A percentile compares a stretch with the other conserved stretches of the same genome.
Conservation (phyloP, 2,113 vertebrate species). For the Anolis sagrei region DNA sequence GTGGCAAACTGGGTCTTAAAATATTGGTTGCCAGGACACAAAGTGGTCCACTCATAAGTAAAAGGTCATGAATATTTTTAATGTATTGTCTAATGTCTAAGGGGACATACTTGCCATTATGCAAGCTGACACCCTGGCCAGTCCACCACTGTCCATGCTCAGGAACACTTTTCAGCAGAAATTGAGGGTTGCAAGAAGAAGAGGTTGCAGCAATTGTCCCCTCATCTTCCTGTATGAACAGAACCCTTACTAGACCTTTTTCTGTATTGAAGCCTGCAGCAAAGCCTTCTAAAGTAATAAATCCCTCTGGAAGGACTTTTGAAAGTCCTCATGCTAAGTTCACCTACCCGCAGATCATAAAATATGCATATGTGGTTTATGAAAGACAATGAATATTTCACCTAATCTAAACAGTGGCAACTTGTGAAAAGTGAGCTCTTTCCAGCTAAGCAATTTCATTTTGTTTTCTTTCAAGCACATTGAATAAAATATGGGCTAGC, state of each 20-base stretch:
- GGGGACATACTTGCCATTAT: no score
- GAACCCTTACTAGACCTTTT: background rate
- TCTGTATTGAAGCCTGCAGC: background rate
- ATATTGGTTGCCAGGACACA: no score
- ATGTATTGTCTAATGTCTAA: no score
- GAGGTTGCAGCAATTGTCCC: no score
- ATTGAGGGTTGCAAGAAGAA: background rate
- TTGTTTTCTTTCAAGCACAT: slow-evolving; percentile 17
- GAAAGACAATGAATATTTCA: slow-evolving; percentile 35
- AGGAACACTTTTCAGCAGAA: background rate
- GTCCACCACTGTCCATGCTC: no score
- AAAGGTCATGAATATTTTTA: no score
- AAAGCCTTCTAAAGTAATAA: background rate
- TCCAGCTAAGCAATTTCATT: slow-evolving; percentile 13
- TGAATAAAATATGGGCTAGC: slow-evolving; percentile 26
- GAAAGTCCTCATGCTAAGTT: background rate
- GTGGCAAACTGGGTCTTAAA: background rate
- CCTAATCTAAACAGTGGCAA: slow-evolving; percentile 31
- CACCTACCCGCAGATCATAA: slow-evolving; percentile 13
- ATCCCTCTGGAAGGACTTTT: background rate
- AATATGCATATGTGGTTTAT: slow-evolving; percentile 25
- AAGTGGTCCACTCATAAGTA: no score
- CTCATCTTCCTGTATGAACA: background rate
- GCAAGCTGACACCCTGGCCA: no score
- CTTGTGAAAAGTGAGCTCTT: background rate